Evolutionary conservation across 2,113 vertebrate genomes (phyloP), one percentile per base, ranked within the genome.

Genomic region (Corythornis vintsioides): DNA sequence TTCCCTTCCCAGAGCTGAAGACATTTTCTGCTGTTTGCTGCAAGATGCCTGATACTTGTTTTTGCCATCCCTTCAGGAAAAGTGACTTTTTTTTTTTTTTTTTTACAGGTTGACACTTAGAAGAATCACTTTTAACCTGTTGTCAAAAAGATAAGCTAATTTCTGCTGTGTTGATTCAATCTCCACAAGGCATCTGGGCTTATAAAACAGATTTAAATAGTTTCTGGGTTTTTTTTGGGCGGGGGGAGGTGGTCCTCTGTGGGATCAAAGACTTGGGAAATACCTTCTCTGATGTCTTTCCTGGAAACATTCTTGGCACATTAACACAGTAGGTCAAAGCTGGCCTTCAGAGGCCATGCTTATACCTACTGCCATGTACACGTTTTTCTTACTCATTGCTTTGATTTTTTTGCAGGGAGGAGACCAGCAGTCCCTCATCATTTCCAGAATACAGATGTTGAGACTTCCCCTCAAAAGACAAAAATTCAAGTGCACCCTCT

Each of bases 171-270:
- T 18, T 77, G 21, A 16, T 57, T 50, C 81, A 28, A 33, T 29
- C 38, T n/a, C 73, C 60, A 59, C 9, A 15, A 29, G 25, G 8
- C 31, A 65, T 25, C 50, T 25, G 35, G 15, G 13, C 43, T 79
- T 59, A 70, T 45, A 70, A 74, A 83, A 25, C 11, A 59, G n/a
- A 11, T 38, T 47, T 6, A 9, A 28, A 28, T 13, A 47, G 29
- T 40, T 50, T 60, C 33, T 69, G 19, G 4, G 8, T 26, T 28
- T 53, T 50, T 63, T 42, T 38, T 38, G 38, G 38, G 38, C 38
- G 21, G 15, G 4, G 8, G 29, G 25, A 2, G 0, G 4, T 18
- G 6, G 16, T 45, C 17, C 29, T 29, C 25, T 26, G 5, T 47
- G 26, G 43, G 11, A 47, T 43, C 74, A 22, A 69, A 69, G 43